Conservation (phyloP, 1,140 invertebrate species). For the Brachionus sp. region DNA sequence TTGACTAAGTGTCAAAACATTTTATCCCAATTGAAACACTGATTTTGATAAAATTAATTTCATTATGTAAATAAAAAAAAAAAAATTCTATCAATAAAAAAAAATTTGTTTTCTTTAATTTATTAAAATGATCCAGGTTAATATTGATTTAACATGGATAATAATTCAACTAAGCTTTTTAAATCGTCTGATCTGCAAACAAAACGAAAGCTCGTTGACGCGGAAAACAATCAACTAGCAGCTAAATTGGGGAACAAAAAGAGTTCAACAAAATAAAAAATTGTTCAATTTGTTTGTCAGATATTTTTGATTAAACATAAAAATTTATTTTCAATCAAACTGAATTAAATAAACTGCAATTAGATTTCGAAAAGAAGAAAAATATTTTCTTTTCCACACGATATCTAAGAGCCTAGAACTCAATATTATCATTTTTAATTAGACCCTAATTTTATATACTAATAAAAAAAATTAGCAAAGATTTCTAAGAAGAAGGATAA, state of each 20-base stretch:
- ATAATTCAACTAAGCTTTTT: background rate
- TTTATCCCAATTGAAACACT: background rate
- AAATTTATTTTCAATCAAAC: background rate
- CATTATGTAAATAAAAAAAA: background rate
- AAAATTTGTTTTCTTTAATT: too few species aligned
- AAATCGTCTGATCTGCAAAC: background rate
- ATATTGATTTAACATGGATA: too few species aligned
- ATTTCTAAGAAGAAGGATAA: background rate
- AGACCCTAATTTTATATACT: background rate
- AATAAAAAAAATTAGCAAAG: background rate
- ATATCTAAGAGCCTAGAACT: background rate
- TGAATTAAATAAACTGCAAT: conserved; percentile 15
- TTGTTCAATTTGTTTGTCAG: conserved; percentile 2
- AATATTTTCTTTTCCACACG: background rate
- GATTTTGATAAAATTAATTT: background rate
- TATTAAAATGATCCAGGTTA: too few species aligned
- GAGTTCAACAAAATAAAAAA: background rate
- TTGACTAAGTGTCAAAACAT: background rate
- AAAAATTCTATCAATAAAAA: too few species aligned
- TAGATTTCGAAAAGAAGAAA: background rate
- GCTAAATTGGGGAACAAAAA: background rate
- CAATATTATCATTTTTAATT: conserved; percentile 29
- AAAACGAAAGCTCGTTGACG: background rate
- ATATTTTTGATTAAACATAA: background rate
- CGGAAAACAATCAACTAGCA: background rate